These are phyloP conservation scores for Tiliacea citrago DNA, from an alignment of 2,888 invertebrate genomes.

Conservation along the genomic window DNA sequence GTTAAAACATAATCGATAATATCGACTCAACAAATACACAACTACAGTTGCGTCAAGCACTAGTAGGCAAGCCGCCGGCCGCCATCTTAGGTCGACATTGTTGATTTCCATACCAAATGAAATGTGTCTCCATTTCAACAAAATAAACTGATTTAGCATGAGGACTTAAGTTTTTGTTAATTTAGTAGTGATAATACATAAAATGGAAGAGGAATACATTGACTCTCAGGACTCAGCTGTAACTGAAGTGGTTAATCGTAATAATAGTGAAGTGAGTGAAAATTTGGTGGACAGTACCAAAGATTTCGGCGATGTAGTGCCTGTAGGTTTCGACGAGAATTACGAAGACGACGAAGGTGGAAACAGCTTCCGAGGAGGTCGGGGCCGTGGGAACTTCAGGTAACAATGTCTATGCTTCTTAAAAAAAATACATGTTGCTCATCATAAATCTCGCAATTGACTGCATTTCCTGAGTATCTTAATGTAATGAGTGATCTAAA, in stretches of 20 bases:
- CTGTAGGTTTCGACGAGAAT: slow-evolving; percentile 78
- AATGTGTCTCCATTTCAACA: slow-evolving; percentile 62
- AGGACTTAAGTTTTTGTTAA: slow-evolving; percentile 77
- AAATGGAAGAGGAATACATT: slow-evolving; percentile 87
- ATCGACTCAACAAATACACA: slow-evolving; percentile 58
- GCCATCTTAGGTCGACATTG: slow-evolving; percentile 81
- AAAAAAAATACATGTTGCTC: background rate
- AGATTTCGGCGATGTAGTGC: slow-evolving; percentile 80
- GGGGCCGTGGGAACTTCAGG: slow-evolving; percentile 87
- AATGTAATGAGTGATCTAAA: slow-evolving; percentile 7
- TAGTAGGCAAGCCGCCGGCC: slow-evolving; percentile 69
- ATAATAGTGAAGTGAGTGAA: slow-evolving; percentile 69
- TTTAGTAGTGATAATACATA: slow-evolving; percentile 65
- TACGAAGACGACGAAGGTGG: slow-evolving; percentile 85
- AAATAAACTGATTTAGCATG: slow-evolving; percentile 76
- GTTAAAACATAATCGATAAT: slow-evolving; percentile 56
- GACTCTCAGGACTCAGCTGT: slow-evolving; percentile 80
- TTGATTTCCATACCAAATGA: slow-evolving; percentile 75
- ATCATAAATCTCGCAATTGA: background rate
- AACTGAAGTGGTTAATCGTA: slow-evolving; percentile 72
- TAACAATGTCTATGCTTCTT: slow-evolving; percentile 55
- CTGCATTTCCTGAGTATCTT: background rate
- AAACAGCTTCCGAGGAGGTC: slow-evolving; percentile 80
- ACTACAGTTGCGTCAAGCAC: slow-evolving; percentile 51
- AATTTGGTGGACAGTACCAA: slow-evolving; percentile 77